Evolutionary conservation across 2,113 vertebrate species (phyloP), one percentile per base, ranked within the genome.

Genomic region (Scomber scombrus): DNA sequence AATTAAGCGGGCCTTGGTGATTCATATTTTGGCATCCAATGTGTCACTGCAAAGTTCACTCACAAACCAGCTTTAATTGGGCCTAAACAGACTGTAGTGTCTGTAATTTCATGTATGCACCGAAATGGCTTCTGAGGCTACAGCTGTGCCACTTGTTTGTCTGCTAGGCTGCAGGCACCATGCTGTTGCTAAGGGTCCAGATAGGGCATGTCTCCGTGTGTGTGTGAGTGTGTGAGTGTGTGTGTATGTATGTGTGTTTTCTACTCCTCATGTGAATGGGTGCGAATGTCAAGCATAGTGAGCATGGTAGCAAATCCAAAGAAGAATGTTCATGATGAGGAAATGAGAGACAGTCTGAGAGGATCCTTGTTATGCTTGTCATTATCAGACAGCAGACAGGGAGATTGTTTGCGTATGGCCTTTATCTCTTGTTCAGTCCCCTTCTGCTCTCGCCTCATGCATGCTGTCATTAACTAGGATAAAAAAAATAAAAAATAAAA

Each of bases 51-150:
- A 86, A 85, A 92, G 88, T 88, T 93, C 68, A 88, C 60, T 79
- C 66, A 73, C 65, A 78, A 51, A 85, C 78, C 64, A 57, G 61
- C 72, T 90, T 86, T 93, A 94, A 95, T 94, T 93, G 80, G 88
- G 81, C 85, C 87, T 74, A 72, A 81, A 93, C 77, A 71, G 51
- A 82, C 75, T 67, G 61, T n/a, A 54, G 57, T 81, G 81, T 87
- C 69, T 73, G 65, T 70, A 51, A 76, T 78, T 89, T 61, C 73
- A 82, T 60, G 70, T 86, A 75, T 50, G 75, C 50, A 12, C 40
- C 13, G 69, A 87, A 87, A 75, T 54, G 49, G 71, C 62, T 82
- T 81, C 78, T 58, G 51, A 75, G 55, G 75, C 82, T 80, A 88
- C 67, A 69, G 76, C 70, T 78, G 83, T 63, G 81, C 58, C 72